Percentiles rank a stretch among this genome's conserved stretches.
phyloP scores from a whole-genome alignment of 2,888 invertebrate genomes.

The Drosophila mimica region DNA sequence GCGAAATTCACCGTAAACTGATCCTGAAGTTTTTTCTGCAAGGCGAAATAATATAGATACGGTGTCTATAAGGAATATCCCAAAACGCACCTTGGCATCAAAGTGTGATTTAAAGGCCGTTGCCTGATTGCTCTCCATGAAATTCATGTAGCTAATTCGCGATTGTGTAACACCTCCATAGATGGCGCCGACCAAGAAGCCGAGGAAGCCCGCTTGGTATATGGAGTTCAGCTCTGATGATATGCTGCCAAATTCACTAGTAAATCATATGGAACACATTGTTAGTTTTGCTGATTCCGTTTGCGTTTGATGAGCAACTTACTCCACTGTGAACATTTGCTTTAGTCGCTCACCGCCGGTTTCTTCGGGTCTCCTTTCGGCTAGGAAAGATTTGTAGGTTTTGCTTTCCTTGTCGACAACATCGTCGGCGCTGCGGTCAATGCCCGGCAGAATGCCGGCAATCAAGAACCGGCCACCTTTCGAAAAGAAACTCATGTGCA shows the following conservation, averaged over 20 bases:
- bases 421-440: slow-evolving; percentile 58
- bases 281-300: not conserved
- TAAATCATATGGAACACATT: not conserved
- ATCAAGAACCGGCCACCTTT: slow-evolving; percentile 67
- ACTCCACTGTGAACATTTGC: slow-evolving; percentile 83
- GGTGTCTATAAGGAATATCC: not conserved
- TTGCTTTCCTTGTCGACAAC: slow-evolving; percentile 72
- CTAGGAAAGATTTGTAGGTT: slow-evolving; percentile 80
- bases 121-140: slow-evolving; percentile 91
- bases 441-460: slow-evolving; percentile 73
- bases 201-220: slow-evolving; percentile 87
- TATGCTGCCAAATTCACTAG: slow-evolving; percentile 88
- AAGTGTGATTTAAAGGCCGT: slow-evolving; percentile 88
- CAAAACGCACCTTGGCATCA: slow-evolving; percentile 88
- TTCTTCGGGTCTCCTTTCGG: slow-evolving; percentile 71
- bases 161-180: slow-evolving; percentile 89
- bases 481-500: slow-evolving; percentile 68
- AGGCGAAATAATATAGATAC: not conserved
- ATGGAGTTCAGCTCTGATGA: slow-evolving; percentile 88
- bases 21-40: slow-evolving; percentile 90
- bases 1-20: slow-evolving; percentile 89
- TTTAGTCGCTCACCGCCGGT: slow-evolving; percentile 83
- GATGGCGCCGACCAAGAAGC: slow-evolving; percentile 88
- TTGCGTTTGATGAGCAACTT: slow-evolving; percentile 26
- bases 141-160: slow-evolving; percentile 87